phyloP scores from a whole-genome alignment of 2,888 invertebrate genomes.

The Calliphora vomitoria region DNA sequence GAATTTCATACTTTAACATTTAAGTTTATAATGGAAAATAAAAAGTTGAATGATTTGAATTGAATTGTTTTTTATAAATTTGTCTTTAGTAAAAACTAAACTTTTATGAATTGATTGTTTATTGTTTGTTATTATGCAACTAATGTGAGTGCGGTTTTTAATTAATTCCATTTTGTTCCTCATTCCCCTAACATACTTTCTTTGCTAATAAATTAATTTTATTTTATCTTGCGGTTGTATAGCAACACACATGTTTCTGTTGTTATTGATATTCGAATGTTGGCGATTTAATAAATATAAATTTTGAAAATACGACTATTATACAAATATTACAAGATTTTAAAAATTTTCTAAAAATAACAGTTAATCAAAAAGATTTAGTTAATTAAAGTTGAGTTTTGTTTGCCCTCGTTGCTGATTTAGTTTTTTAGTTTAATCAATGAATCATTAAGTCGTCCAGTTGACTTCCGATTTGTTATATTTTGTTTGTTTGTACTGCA shows the following conservation, averaged over 20 bases:
- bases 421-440: neutral
- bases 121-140: constrained; percentile 57
- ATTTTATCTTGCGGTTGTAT: constrained; percentile 20
- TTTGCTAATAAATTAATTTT: constrained; percentile 43
- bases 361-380: constrained; percentile 22
- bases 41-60: too few relatives aligned
- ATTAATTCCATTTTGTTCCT: constrained; percentile 33
- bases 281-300: neutral
- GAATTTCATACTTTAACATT: too few relatives aligned
- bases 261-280: neutral
- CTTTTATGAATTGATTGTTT: neutral
- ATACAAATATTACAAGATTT: neutral
- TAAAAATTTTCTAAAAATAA: neutral
- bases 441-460: constrained; percentile 4
- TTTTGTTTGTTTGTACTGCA: constrained; percentile 23
- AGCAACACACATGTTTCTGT: neutral
- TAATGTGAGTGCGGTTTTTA: constrained; percentile 36
- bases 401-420: neutral
- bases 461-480: constrained; percentile 1
- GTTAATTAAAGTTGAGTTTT: neutral
- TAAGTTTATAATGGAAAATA: too few relatives aligned
- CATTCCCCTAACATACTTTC: constrained; percentile 41
- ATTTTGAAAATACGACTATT: neutral
- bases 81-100: neutral
- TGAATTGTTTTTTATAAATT: neutral